Base-by-base conservation (phyloP, 1,140 invertebrate species). In the Mactra quadrangularis region DNA sequence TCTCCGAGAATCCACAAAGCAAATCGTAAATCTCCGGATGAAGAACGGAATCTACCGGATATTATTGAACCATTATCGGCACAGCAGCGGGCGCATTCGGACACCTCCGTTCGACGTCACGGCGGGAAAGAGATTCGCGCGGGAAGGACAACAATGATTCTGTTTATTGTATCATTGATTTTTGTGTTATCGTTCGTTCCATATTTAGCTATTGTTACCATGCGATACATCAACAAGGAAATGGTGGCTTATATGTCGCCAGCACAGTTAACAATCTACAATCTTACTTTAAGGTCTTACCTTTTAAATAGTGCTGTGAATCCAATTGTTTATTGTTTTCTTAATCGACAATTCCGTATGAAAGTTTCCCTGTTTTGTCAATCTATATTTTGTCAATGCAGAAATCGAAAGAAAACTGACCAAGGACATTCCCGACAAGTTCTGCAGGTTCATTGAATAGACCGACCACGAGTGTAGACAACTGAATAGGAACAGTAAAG, bases 291-390 rank as follows among this genome's bases (percentile, higher is more conserved):
- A 22, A 82, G 86, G 13, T 87, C 86, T 4, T 84, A 84, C 59
- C 83, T 86, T 17, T 35, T 87, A n/a, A 87, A 87, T 68, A 84
- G 82, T 41, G 86, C 86, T 15, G 82, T 77, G n/a, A 87, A 87
- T 60, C 77, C 81, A 22, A 62, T 87, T n/a, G 71, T 87, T 19
- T 87, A 87, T 62, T 77, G 82, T 41, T 82, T 87, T 45, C 71
- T 83, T 35, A 87, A 86, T 38, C 33, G 35, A 15, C 70, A 84
- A n/a, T 87, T 87, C 38, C 70, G 86, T 1, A 47, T 64, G 52
- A 74, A 85, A 68, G 74, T 82, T 41, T 60, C 60, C 17, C 7
- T 38, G 19, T 50, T 82, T 9, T 74, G 83, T 15, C 72, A 17
- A 53, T 68, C 60, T 7, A 11, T 41, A 19, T 70, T 68, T 47